A percentile compares a stretch with the other conserved stretches of the same genome.
phyloP scores from a whole-genome alignment of 2,113 vertebrate genomes.

The Gambusia holbrooki region DNA sequence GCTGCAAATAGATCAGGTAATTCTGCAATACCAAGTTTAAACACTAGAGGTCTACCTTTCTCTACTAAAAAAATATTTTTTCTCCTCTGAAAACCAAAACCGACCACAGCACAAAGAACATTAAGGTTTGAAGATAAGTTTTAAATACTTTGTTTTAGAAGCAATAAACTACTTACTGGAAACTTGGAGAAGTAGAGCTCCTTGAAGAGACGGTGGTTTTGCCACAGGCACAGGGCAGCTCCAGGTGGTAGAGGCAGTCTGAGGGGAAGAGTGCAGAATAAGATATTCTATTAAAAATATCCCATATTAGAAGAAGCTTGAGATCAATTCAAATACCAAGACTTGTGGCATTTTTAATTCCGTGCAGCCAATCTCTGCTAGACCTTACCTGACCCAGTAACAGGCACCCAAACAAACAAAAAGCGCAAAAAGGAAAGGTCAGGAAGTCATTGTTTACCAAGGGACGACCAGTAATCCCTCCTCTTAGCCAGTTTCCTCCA shows the following conservation, averaged over 20 bases:
- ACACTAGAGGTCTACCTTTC: slow-evolving; percentile 63
- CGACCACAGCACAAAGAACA: neutral
- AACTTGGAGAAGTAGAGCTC: slow-evolving; percentile 93
- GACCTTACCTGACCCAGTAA: slow-evolving; percentile 1
- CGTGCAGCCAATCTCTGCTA: neutral
- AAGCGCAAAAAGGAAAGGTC: neutral
- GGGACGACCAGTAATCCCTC: slow-evolving; percentile 15
- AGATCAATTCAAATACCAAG: neutral
- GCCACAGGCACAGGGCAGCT: slow-evolving; percentile 90
- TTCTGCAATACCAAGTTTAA: neutral
- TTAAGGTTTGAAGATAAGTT: neutral
- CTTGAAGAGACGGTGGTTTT: slow-evolving; percentile 87
- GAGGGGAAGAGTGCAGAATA: neutral
- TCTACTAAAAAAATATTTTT: slow-evolving; percentile 5
- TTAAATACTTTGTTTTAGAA: neutral
- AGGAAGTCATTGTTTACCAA: slow-evolving; percentile 33
- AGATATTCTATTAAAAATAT: neutral
- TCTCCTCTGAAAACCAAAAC: neutral
- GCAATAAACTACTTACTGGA: slow-evolving; percentile 81
- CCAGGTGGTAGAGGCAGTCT: slow-evolving; percentile 93
- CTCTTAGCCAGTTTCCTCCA: slow-evolving; percentile 1
- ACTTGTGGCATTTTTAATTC: neutral
- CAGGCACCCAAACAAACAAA: slow-evolving; percentile 10
- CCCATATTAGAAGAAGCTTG: no score
- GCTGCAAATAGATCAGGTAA: neutral